Conservation (phyloP, 1,140 invertebrate species). For the Neoseiulus cucumeris region DNA sequence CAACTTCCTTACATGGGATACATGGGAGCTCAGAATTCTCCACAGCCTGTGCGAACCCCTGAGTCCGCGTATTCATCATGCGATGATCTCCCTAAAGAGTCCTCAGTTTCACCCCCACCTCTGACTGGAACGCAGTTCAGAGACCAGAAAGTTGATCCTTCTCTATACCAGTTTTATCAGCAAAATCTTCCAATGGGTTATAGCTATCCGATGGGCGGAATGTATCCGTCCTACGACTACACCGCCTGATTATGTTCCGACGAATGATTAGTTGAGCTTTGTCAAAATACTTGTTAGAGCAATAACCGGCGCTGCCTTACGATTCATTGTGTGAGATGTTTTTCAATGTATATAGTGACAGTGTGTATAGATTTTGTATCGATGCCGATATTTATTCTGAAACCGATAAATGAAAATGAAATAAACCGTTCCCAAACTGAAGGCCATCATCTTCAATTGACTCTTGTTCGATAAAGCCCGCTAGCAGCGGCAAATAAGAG, state of each 20-base stretch:
- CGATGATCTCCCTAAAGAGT: neutral
- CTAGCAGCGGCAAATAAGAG: too few species aligned
- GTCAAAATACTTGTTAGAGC: too few species aligned
- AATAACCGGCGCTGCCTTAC: too few species aligned
- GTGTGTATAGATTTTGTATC: too few species aligned
- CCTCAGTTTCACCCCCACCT: neutral
- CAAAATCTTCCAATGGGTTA: neutral
- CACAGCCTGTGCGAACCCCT: neutral
- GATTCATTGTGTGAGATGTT: too few species aligned
- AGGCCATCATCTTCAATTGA: too few species aligned
- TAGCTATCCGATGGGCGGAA: neutral
- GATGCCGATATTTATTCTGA: too few species aligned
- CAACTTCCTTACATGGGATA: neutral
- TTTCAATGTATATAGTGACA: too few species aligned
- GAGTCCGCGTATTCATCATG: neutral
- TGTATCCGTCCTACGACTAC: constrained; percentile 7
- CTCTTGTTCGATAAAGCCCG: too few species aligned
- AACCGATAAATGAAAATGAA: too few species aligned
- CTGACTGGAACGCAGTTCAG: neutral
- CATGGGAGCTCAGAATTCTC: neutral
- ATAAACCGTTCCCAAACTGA: too few species aligned
- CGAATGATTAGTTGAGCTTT: too few species aligned
- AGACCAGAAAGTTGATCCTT: neutral
- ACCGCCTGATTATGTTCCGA: neutral
- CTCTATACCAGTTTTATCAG: constrained; percentile 1